Evolutionary conservation across 1,140 invertebrate species (phyloP).

Genomic region (Zaprionus nigranus): DNA sequence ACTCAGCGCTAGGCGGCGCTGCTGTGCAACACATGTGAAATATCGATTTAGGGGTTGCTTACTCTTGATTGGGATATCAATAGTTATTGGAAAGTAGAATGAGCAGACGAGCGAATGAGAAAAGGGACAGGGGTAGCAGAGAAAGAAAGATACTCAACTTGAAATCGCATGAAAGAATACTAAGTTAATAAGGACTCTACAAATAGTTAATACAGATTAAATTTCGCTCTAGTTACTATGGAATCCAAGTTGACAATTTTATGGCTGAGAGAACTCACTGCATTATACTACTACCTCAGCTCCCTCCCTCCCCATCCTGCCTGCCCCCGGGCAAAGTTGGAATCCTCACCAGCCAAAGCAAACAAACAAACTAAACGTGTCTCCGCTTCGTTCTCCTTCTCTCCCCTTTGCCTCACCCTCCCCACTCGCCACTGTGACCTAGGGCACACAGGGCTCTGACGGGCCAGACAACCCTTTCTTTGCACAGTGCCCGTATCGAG

Average conservation of each 20-base stretch:
- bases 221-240: background rate
- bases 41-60: slow-evolving; percentile 75
- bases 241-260: background rate
- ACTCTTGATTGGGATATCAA: slow-evolving; percentile 74
- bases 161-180: background rate
- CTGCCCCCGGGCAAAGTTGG: slow-evolving; percentile 28
- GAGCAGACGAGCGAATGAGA: slow-evolving; percentile 35
- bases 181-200: background rate
- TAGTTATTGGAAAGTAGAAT: slow-evolving; percentile 52
- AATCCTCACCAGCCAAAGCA: slow-evolving; percentile 14
- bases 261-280: background rate
- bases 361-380: slow-evolving; percentile 70
- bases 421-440: slow-evolving; percentile 7
- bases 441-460: slow-evolving; percentile 10
- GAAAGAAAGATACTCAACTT: background rate
- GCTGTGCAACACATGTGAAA: slow-evolving; percentile 14
- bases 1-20: slow-evolving; percentile 56
- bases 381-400: slow-evolving; percentile 3
- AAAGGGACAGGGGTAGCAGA: background rate
- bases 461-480: slow-evolving; percentile 54
- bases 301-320: background rate
- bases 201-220: background rate
- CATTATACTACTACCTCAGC: too few species aligned
- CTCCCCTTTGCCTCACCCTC: slow-evolving; percentile 7
- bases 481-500: slow-evolving; percentile 56